Conservation (phyloP, 1,140 invertebrate species). For the Laupala kohalensis region DNA sequence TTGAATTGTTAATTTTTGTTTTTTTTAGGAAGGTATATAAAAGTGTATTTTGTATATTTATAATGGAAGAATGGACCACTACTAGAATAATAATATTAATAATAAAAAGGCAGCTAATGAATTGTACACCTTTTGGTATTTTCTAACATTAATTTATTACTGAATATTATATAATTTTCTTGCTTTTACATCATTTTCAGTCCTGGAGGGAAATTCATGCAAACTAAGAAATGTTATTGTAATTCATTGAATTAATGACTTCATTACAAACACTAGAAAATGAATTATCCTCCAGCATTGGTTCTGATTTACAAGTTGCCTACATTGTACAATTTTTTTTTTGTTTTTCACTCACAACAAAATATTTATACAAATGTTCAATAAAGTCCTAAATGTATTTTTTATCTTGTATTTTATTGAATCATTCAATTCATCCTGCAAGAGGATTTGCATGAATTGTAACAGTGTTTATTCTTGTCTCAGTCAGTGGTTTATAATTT, state of each 20-base stretch:
- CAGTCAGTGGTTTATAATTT: slow-evolving; percentile 72
- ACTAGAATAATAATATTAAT: background rate
- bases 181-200: too few relatives aligned
- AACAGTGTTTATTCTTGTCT: slow-evolving; percentile 71
- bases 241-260: too few relatives aligned
- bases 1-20: too few relatives aligned
- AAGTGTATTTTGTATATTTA: too few relatives aligned
- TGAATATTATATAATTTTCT: too few relatives aligned
- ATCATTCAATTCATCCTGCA: slow-evolving; percentile 42
- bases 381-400: background rate
- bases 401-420: background rate
- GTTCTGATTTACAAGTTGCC: too few relatives aligned
- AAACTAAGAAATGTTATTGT: too few relatives aligned
- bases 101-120: background rate
- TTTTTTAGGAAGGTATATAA: too few relatives aligned
- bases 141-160: background rate
- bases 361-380: background rate
- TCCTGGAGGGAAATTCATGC: too few relatives aligned
- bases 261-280: too few relatives aligned
- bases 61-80: background rate
- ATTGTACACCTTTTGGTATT: background rate
- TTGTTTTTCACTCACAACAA: background rate
- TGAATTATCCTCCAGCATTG: too few relatives aligned
- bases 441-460: slow-evolving; percentile 96
- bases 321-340: too few relatives aligned